Percentiles rank a stretch among this genome's conserved stretches.
These are phyloP conservation scores for Troides aeacus DNA, from an alignment of 2,888 invertebrate genomes.

Conservation along the genomic window DNA sequence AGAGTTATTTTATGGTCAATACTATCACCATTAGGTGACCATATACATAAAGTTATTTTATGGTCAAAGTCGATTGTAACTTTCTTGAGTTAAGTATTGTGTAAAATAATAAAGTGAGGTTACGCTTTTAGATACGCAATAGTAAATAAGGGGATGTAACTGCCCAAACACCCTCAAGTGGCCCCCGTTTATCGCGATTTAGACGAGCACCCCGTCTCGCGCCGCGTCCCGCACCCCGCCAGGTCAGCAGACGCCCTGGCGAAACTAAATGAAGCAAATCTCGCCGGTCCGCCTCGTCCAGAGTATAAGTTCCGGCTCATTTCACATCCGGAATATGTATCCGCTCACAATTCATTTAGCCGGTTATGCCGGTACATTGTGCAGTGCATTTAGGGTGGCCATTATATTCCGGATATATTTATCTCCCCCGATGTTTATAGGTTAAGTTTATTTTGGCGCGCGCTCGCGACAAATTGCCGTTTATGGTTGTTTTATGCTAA, in stretches of 20 bases:
- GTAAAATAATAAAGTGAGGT: not conserved
- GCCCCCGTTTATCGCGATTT: conserved; percentile 16
- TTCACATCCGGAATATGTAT: conserved; percentile 54
- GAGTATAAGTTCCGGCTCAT: conserved; percentile 60
- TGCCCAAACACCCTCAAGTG: not conserved
- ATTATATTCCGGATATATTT: conserved; percentile 44
- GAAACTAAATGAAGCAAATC: conserved; percentile 48
- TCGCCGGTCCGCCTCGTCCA: conserved; percentile 39
- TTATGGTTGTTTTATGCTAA: conserved; percentile 67
- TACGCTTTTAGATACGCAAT: not conserved
- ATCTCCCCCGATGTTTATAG: conserved; percentile 41
- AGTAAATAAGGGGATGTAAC: not conserved
- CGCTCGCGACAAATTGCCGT: conserved; percentile 55
- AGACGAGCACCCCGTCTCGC: conserved; percentile 4
- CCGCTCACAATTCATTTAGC: conserved; percentile 59
- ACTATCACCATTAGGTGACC: too few relatives aligned
- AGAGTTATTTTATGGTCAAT: too few relatives aligned
- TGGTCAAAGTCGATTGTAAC: not conserved
- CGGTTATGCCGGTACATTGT: conserved; percentile 51
- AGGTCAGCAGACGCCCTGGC: conserved; percentile 45
- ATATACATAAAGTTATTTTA: too few relatives aligned
- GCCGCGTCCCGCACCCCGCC: conserved; percentile 13
- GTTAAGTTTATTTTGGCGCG: conserved; percentile 49
- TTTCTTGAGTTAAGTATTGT: not conserved
- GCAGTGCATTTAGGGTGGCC: conserved; percentile 47